phyloP scores from a whole-genome alignment of 2,888 invertebrate genomes.

The Drosophila barbarae region DNA sequence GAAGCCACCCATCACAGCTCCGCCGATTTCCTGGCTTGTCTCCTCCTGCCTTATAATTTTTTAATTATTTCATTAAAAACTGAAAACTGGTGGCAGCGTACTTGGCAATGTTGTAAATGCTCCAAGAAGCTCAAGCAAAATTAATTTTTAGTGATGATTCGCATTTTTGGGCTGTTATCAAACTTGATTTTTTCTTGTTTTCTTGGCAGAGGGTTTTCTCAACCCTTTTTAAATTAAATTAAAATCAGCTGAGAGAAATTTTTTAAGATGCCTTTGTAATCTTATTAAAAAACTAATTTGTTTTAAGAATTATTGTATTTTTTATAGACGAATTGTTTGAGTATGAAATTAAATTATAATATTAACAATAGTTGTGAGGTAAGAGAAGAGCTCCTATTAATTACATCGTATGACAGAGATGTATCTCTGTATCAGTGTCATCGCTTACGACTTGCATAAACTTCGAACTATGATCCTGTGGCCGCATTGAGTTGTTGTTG shows the following conservation, averaged over 20 bases:
- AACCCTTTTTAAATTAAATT: conserved; percentile 20
- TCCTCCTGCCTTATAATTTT: conserved; percentile 34
- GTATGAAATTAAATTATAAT: no score
- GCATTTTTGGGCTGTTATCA: conserved; percentile 20
- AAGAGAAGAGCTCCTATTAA: background rate
- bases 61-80: conserved; percentile 49
- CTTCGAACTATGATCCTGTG: conserved; percentile 32
- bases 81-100: conserved; percentile 54
- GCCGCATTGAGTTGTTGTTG: background rate
- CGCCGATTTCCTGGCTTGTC: conserved; percentile 12
- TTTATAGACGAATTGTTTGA: background rate
- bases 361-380: no score
- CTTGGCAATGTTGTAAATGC: conserved; percentile 60
- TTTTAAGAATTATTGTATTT: no score
- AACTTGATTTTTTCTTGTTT: conserved; percentile 4
- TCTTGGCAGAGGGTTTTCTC: background rate
- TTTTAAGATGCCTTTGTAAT: background rate
- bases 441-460: conserved; percentile 13
- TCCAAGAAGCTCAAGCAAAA: conserved; percentile 14
- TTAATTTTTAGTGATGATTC: conserved; percentile 17
- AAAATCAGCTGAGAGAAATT: background rate
- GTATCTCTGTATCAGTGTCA: background rate
- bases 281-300: background rate
- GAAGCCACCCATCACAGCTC: conserved; percentile 5
- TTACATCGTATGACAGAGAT: background rate